Evolutionary conservation across 1,140 invertebrate species (phyloP).

Genomic region (Lasioglossum baleicum): DNA sequence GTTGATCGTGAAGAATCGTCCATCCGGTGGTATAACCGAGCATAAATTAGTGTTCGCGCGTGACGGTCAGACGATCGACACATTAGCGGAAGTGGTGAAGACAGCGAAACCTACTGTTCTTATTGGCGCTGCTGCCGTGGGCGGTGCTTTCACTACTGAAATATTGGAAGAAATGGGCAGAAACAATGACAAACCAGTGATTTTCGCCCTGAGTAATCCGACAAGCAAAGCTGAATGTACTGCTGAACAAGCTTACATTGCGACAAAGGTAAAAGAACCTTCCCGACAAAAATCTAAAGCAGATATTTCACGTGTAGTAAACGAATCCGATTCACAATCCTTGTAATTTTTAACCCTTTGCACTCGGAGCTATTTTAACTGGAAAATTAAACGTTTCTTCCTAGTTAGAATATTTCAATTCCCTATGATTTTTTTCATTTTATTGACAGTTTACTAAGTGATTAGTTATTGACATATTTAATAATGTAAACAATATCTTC

Average conservation of each 20-base stretch:
- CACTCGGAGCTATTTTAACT: no score
- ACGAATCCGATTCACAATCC: no score
- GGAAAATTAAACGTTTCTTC: no score
- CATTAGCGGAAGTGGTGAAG: slow-evolving; percentile 88
- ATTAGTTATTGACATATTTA: no score
- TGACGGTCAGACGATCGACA: slow-evolving; percentile 84
- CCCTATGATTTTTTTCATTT: no score
- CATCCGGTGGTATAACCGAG: slow-evolving; percentile 86
- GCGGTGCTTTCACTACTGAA: slow-evolving; percentile 91
- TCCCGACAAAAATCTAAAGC: neutral
- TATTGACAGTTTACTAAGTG: no score
- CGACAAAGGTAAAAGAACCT: slow-evolving; percentile 84
- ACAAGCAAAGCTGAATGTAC: slow-evolving; percentile 98
- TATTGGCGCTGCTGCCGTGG: slow-evolving; percentile 92
- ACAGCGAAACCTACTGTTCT: slow-evolving; percentile 90
- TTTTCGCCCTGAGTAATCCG: slow-evolving; percentile 98
- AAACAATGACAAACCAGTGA: slow-evolving; percentile 89
- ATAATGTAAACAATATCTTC: no score
- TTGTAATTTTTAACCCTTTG: no score
- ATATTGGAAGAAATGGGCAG: slow-evolving; percentile 91
- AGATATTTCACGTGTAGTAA: no score
- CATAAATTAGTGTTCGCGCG: slow-evolving; percentile 91
- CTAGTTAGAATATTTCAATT: no score
- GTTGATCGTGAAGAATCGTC: slow-evolving; percentile 88
- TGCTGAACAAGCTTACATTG: slow-evolving; percentile 94